These are phyloP conservation scores for Hemicentrotus pulcherrimus DNA, from an alignment of 35 echinoderm and acorn worm species.

Conservation along the genomic window DNA sequence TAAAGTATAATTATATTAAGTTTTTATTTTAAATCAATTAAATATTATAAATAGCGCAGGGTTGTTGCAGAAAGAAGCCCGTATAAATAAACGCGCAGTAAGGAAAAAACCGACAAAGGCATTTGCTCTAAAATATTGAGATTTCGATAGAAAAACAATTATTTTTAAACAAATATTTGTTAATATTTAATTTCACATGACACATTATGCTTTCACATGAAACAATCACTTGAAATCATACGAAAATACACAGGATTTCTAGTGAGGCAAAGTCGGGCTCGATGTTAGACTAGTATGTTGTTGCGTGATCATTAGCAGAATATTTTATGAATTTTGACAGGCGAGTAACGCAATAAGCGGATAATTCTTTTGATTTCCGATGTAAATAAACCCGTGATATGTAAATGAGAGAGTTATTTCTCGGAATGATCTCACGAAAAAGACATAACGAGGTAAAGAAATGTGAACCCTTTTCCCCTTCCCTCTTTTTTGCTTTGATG, in stretches of 20 bases:
- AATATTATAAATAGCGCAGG: too few relatives aligned
- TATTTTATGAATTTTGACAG: constrained; percentile 29
- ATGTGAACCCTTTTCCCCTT: not conserved
- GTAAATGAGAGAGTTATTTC: constrained; percentile 20
- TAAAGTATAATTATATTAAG: too few relatives aligned
- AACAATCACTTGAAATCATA: not conserved
- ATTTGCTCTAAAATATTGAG: too few relatives aligned
- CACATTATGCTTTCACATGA: too few relatives aligned
- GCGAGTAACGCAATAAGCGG: constrained; percentile 30
- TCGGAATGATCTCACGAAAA: constrained; percentile 30
- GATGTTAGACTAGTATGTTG: not conserved
- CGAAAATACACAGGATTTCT: not conserved
- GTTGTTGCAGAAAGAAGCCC: too few relatives aligned
- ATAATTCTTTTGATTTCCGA: constrained; percentile 29
- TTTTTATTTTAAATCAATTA: too few relatives aligned
- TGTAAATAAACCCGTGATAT: constrained; percentile 38
- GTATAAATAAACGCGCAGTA: too few relatives aligned
- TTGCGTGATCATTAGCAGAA: constrained; percentile 30
- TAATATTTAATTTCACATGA: too few relatives aligned
- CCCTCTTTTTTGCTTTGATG: not conserved
- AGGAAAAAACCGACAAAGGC: too few relatives aligned
- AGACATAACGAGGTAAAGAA: constrained; percentile 3
- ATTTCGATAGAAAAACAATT: too few relatives aligned
- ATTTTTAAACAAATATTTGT: too few relatives aligned
- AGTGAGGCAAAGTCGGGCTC: not conserved